Percentiles rank a stretch among this genome's conserved stretches.
Conservation (phyloP, 2,113 vertebrate genomes). For the Apeltes quadracus region DNA sequence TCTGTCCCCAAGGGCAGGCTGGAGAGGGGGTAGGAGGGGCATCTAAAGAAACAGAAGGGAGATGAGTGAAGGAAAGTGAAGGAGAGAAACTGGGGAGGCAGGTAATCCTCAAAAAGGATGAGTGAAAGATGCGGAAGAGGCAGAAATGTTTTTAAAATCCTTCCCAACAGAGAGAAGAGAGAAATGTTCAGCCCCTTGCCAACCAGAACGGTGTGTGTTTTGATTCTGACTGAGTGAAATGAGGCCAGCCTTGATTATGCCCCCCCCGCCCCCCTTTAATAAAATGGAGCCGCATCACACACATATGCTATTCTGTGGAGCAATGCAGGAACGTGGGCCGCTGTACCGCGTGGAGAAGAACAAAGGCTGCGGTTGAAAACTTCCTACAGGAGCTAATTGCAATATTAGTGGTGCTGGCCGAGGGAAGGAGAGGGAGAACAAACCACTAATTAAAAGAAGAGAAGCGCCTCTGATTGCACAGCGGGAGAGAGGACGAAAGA, state of each 20-base stretch:
- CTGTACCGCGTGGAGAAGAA: constrained; percentile 40
- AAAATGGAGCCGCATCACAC: constrained; percentile 61
- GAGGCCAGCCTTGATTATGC: constrained; percentile 72
- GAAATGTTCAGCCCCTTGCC: constrained; percentile 24
- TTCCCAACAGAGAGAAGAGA: constrained; percentile 38
- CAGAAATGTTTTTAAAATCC: constrained; percentile 9
- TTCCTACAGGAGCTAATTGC: constrained; percentile 65
- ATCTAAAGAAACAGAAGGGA: constrained; percentile 18
- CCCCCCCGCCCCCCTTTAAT: constrained; percentile 38
- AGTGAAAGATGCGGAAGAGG: constrained; percentile 10
- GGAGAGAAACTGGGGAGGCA: not conserved
- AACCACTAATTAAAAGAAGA: constrained; percentile 63
- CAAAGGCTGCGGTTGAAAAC: constrained; percentile 58
- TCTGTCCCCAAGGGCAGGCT: constrained; percentile 56
- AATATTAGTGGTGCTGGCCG: constrained; percentile 59
- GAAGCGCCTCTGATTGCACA: constrained; percentile 37
- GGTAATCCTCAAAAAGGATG: constrained; percentile 18
- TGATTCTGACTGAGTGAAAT: constrained; percentile 63
- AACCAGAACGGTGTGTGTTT: constrained; percentile 40
- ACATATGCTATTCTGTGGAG: constrained; percentile 53
- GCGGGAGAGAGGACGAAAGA: constrained; percentile 24
- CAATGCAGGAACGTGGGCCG: constrained; percentile 39
- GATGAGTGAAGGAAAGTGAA: constrained; percentile 23
- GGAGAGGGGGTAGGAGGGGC: constrained; percentile 34
- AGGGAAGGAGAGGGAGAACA: constrained; percentile 51